Conservation (phyloP, 2,888 invertebrate species). For the Cosmia trapezina region DNA sequence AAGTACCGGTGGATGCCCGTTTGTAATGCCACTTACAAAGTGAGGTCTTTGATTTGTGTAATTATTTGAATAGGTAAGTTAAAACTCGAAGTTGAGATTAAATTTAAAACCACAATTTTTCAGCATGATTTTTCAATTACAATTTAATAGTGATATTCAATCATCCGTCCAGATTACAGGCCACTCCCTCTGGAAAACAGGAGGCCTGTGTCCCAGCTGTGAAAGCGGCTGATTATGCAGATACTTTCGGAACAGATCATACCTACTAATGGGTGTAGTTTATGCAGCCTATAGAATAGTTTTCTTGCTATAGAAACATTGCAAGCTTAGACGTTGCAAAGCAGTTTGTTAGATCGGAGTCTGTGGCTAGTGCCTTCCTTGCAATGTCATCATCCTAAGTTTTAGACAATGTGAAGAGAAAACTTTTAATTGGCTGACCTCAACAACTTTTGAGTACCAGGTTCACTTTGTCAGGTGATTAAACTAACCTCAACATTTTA, state of each 20-base stretch:
- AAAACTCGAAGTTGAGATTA: too few relatives aligned
- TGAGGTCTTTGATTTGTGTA: background rate
- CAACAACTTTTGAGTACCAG: background rate
- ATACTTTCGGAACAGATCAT: too few relatives aligned
- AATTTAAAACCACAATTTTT: background rate
- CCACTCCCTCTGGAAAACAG: too few relatives aligned
- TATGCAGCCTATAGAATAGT: background rate
- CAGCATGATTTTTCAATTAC: too few relatives aligned
- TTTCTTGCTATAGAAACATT: background rate
- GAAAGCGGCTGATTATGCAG: too few relatives aligned
- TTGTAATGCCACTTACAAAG: background rate
- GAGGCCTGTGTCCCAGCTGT: too few relatives aligned
- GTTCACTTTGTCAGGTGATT: background rate
- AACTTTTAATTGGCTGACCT: constrained; percentile 37
- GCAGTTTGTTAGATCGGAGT: background rate
- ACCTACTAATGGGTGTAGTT: background rate
- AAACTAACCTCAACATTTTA: background rate
- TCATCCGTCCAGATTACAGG: too few relatives aligned
- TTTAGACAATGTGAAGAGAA: background rate
- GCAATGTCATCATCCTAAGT: constrained; percentile 20
- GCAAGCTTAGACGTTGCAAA: constrained; percentile 3
- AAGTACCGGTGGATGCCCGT: background rate
- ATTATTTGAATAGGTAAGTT: too few relatives aligned
- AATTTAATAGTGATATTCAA: too few relatives aligned
- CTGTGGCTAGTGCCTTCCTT: background rate